Evolutionary conservation across 2,888 invertebrate species (phyloP).

Genomic region (Acrobasis consociella): DNA sequence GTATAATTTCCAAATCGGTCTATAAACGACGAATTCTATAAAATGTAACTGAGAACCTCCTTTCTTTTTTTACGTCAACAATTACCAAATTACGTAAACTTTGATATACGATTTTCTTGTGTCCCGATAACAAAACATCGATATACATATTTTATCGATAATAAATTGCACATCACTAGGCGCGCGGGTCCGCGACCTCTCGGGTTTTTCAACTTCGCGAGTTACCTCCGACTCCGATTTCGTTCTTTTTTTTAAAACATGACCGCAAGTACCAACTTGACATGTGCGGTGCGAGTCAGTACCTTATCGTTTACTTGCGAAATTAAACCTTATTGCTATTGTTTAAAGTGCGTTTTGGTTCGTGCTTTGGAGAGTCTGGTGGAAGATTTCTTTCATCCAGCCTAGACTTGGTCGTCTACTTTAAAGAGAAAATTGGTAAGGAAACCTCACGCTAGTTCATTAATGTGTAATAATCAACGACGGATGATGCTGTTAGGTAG

Average conservation of each 20-base stretch:
- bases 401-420: no score
- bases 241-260: constrained; percentile 15
- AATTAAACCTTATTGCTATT: background rate
- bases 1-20: no score
- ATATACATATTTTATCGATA: constrained; percentile 19
- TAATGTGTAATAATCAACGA: no score
- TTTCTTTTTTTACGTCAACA: no score
- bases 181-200: constrained; percentile 15
- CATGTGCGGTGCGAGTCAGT: background rate
- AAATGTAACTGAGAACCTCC: no score
- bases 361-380: background rate
- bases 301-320: background rate
- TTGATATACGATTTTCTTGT: background rate
- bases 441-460: no score
- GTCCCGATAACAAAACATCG: background rate
- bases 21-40: no score
- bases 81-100: no score
- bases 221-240: constrained; percentile 3
- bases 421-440: no score
- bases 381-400: background rate
- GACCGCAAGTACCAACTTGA: background rate
- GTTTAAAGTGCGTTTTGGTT: background rate
- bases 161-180: constrained; percentile 7
- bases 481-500: no score
- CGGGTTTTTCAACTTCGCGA: constrained; percentile 18